Evolutionary conservation across 2,888 invertebrate genomes (phyloP).

Genomic region (Camponotus fellah): DNA sequence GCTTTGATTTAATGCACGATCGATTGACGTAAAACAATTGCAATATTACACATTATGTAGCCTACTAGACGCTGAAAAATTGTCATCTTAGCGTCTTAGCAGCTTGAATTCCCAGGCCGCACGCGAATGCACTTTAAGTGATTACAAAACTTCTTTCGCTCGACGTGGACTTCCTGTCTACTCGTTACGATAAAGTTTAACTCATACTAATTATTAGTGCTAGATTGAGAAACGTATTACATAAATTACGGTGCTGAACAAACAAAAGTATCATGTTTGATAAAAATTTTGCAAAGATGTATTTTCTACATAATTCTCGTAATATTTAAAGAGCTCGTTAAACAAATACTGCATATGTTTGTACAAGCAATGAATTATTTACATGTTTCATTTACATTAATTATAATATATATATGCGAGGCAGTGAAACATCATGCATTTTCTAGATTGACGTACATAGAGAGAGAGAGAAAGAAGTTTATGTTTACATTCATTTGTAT

Average conservation of each 20-base stretch:
- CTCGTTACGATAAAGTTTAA: conserved; percentile 63
- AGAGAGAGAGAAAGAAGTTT: conserved; percentile 31
- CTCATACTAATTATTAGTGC: conserved; percentile 67
- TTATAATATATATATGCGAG: background rate
- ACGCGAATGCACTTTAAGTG: conserved; percentile 72
- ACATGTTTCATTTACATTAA: background rate
- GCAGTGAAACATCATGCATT: background rate
- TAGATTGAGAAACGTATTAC: conserved; percentile 55
- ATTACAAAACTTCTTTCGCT: conserved; percentile 70
- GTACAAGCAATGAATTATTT: conserved; percentile 1
- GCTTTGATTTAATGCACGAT: conserved; percentile 9
- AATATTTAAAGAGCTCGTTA: background rate
- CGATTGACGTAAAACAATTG: conserved; percentile 32
- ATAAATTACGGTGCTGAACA: conserved; percentile 57
- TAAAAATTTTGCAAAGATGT: conserved; percentile 9
- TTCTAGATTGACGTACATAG: background rate
- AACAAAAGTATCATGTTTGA: conserved; percentile 1
- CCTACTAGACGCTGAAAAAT: conserved; percentile 55
- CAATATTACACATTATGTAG: conserved; percentile 47
- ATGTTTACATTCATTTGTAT: conserved; percentile 48
- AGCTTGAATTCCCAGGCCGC: conserved; percentile 67
- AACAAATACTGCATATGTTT: conserved; percentile 5
- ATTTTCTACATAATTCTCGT: background rate
- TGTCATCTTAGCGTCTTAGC: conserved; percentile 63
- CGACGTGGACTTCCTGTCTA: conserved; percentile 47